Evolutionary conservation across 2,113 vertebrate species (phyloP).

Genomic region (Callocephalon fimbriatum): DNA sequence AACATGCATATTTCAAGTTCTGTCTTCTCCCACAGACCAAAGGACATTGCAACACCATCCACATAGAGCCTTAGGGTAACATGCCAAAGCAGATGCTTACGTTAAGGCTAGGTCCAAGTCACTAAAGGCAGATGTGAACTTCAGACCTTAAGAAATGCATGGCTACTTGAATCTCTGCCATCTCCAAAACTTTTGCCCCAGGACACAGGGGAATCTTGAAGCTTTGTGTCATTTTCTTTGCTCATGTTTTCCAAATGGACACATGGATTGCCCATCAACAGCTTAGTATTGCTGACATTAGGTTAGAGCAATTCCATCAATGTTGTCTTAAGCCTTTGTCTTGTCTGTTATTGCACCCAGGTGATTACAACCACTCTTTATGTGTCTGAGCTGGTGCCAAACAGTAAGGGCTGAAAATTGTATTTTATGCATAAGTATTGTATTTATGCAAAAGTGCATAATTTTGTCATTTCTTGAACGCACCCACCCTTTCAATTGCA

Average conservation of each 20-base stretch:
- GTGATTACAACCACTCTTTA: neutral
- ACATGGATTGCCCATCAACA: neutral
- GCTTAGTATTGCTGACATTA: neutral
- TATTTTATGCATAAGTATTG: neutral
- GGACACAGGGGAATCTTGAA: neutral
- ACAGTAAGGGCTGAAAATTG: neutral
- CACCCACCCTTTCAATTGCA: neutral
- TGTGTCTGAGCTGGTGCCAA: neutral
- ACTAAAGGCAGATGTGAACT: neutral
- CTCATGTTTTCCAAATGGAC: neutral
- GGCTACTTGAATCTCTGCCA: neutral
- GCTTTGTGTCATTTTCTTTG: fast-evolving
- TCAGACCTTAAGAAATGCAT: neutral
- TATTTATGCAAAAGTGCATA: neutral
- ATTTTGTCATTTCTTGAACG: neutral
- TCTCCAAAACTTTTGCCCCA: neutral
- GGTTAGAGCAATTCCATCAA: neutral
- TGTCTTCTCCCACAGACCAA: neutral
- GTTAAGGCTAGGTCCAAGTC: neutral
- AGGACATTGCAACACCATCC: neutral
- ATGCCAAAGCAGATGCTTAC: fast-evolving
- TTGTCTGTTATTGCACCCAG: neutral
- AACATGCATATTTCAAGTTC: neutral
- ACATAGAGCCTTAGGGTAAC: neutral
- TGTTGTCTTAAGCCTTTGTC: neutral